These are phyloP conservation scores for Parazoanthus darwini DNA, from an alignment of 92 coral and sea anemone species.

Conservation along the genomic window DNA sequence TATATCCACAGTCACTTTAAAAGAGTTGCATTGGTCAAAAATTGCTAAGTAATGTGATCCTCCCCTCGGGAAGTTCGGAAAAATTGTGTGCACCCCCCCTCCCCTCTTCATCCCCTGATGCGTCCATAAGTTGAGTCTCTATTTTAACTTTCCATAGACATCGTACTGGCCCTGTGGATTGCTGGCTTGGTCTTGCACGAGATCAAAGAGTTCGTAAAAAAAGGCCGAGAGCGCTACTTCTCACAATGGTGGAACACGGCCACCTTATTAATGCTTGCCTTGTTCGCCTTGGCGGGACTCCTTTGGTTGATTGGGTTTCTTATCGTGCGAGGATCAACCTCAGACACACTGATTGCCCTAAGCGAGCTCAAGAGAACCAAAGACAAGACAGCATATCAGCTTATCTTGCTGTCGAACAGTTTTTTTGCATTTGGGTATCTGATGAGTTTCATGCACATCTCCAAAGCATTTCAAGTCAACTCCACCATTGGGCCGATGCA, in stretches of 20 bases:
- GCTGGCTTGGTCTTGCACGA: conserved; percentile 72
- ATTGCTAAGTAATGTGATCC: too few relatives aligned
- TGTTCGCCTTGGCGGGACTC: conserved; percentile 63
- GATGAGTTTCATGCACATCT: conserved; percentile 68
- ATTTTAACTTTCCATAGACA: conserved; percentile 41
- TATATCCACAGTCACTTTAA: too few relatives aligned
- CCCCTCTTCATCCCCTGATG: too few relatives aligned
- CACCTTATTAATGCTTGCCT: conserved; percentile 64
- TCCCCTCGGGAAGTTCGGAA: too few relatives aligned
- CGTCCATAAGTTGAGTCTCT: neutral
- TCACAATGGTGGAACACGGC: conserved; percentile 88
- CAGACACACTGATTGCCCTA: neutral
- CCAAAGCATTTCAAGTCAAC: conserved; percentile 66
- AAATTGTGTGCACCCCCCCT: too few relatives aligned
- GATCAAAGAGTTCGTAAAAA: conserved; percentile 57
- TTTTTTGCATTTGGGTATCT: conserved; percentile 74
- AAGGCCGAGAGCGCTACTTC: conserved; percentile 70
- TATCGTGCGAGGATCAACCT: conserved; percentile 7
- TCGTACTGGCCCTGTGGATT: conserved; percentile 58
- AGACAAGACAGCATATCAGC: conserved; percentile 58
- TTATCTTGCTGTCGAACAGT: conserved; percentile 67
- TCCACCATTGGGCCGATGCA: conserved; percentile 76
- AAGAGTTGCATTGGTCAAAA: too few relatives aligned
- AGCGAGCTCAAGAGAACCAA: conserved; percentile 28
- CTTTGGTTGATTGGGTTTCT: conserved; percentile 65